A percentile compares a stretch with the other conserved stretches of the same genome.
phyloP scores from a whole-genome alignment of 2,113 vertebrate species.

The Odontesthes bonariensis region DNA sequence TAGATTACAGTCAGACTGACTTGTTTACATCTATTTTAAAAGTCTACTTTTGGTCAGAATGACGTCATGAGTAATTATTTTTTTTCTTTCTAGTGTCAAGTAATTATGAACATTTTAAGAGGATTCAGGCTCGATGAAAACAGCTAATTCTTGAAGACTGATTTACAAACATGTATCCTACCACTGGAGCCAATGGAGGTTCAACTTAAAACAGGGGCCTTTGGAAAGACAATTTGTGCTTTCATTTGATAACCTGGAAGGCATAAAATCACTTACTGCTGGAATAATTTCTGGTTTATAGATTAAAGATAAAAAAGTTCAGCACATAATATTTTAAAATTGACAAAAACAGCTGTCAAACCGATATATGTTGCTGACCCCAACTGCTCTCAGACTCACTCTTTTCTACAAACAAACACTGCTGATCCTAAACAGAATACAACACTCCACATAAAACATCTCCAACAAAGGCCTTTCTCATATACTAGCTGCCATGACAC shows the following conservation, averaged over 20 bases:
- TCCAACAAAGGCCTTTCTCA: conserved; percentile 65
- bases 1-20: too few species aligned
- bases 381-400: conserved; percentile 23
- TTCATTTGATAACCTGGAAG: conserved; percentile 23
- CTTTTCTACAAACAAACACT: conserved; percentile 44
- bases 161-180: neutral
- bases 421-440: conserved; percentile 34
- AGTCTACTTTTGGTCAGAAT: too few species aligned
- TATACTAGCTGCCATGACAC: conserved; percentile 76
- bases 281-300: conserved; percentile 6
- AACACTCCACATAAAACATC: conserved; percentile 46
- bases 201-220: neutral
- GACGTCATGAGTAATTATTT: too few species aligned
- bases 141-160: neutral
- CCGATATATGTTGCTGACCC: conserved; percentile 12
- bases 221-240: conserved; percentile 38
- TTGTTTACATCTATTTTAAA: too few species aligned
- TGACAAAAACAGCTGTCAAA: conserved; percentile 7
- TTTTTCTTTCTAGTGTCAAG: too few species aligned
- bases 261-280: conserved; percentile 11
- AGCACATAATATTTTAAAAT: conserved; percentile 5
- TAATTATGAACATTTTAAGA: too few species aligned
- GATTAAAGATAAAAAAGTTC: conserved; percentile 23
- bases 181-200: neutral
- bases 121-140: too few species aligned